Percentiles rank a stretch among this genome's conserved stretches.
Evolutionary conservation across 2,113 vertebrate genomes (phyloP).

Genomic region (Agapornis roseicollis): DNA sequence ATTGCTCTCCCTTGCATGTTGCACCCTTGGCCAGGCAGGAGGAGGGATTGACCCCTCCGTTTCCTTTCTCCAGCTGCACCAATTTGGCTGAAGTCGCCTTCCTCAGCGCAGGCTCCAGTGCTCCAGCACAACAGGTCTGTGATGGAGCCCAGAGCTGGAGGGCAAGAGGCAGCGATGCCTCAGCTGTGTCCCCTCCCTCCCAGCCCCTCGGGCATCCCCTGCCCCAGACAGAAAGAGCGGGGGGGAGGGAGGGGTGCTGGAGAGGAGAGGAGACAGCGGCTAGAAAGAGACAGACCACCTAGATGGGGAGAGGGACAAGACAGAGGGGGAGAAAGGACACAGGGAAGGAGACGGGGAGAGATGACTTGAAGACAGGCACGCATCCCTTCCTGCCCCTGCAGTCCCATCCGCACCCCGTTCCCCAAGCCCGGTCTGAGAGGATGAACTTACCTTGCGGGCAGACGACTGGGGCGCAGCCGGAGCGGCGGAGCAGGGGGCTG

Average conservation of each 20-base stretch:
- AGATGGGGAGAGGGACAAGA: background rate
- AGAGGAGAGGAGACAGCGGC: background rate
- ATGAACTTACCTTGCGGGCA: slow-evolving; percentile 53
- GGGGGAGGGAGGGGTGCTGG: background rate
- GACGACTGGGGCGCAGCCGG: slow-evolving; percentile 24
- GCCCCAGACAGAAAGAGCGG: background rate
- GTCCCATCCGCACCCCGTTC: background rate
- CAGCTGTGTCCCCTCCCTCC: background rate
- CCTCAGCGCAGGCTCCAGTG: slow-evolving; percentile 20
- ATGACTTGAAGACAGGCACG: background rate
- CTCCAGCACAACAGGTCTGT: slow-evolving; percentile 68
- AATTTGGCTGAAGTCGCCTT: slow-evolving; percentile 52
- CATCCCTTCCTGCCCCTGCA: background rate
- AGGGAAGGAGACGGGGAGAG: slow-evolving; percentile 30
- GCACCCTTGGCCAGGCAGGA: slow-evolving; percentile 1
- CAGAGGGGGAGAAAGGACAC: slow-evolving; percentile 40
- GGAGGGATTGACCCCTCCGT: background rate
- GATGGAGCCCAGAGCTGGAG: slow-evolving; percentile 50
- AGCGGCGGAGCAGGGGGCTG: background rate
- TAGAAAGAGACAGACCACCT: background rate
- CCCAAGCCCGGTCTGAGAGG: background rate
- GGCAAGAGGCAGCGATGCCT: background rate
- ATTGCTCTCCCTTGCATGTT: background rate
- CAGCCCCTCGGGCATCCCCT: background rate
- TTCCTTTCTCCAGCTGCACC: slow-evolving; percentile 45